Base-by-base conservation (phyloP, 2,797 vertebrate genomes). In the Neostethus bicornis region DNA sequence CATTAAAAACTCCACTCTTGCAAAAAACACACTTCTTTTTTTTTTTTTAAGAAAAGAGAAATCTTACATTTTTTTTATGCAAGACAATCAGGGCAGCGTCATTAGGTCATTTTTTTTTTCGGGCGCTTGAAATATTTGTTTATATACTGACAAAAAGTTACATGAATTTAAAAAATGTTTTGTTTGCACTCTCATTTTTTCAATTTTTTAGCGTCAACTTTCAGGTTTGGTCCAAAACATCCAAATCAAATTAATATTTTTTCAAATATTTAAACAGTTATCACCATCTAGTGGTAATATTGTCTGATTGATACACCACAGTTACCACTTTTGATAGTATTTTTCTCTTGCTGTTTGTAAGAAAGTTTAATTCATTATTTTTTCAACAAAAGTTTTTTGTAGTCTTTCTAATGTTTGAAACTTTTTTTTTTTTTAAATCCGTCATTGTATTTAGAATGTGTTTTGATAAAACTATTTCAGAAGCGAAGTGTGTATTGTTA, bases 11-110 rank as follows among this genome's bases (percentile, higher is more conserved):
- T 73, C 21, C 66, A 50, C 50, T 44, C 45, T 48, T 43, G 47
- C 67, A 54, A 45, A 59, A 74, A 51, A 59, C 38, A 32, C 48
- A 44, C 47, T 58, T n/a, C n/a, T n/a, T n/a, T n/a, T n/a, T n/a
- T n/a, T n/a, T n/a, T n/a, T n/a, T n/a, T n/a, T n/a, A n/a, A n/a
- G n/a, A n/a, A n/a, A n/a, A n/a, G n/a, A n/a, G n/a, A n/a, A n/a
- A n/a, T n/a, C n/a, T n/a, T 60, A 26, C 25, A 24, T 55, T 59
- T 57, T 56, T 20, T 44, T 53, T n/a, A n/a, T 66, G 72, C 60
- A 53, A 66, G 84, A 87, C 87, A 90, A 89, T 88, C 86, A 4
- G 13, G 41, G 50, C 65, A 60, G 16, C 54, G 48, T 28, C 65
- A 9, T 59, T 13, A 21, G n/a, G 4, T 50, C 31, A 32, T 5